phyloP scores from a whole-genome alignment of 2,797 vertebrate species.

The Notolepis coatsorum region DNA sequence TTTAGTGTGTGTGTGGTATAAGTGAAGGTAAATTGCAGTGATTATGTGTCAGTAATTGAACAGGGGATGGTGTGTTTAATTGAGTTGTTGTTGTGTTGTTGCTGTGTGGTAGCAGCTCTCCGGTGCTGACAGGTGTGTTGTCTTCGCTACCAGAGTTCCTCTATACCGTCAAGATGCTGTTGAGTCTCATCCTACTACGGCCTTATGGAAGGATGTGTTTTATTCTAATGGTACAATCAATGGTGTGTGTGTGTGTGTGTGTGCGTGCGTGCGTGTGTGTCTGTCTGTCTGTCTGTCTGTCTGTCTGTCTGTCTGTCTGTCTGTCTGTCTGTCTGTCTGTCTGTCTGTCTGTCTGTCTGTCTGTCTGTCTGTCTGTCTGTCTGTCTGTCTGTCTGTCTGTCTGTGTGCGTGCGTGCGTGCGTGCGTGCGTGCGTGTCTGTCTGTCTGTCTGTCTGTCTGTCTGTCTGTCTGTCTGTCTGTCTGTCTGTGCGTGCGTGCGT shows the following conservation, averaged over 20 bases:
- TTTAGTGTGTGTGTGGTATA: constrained; percentile 65
- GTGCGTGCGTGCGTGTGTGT: not conserved
- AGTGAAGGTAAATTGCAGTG: constrained; percentile 79
- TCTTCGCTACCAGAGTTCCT: constrained; percentile 42
- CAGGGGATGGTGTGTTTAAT: constrained; percentile 82
- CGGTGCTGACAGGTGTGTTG: constrained; percentile 71
- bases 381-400: constrained; percentile 11
- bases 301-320: constrained; percentile 8
- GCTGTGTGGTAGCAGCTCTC: constrained; percentile 68
- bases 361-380: constrained; percentile 28
- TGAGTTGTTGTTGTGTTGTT: constrained; percentile 81
- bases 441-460: constrained; percentile 16
- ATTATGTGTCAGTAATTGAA: constrained; percentile 84
- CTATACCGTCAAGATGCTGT: constrained; percentile 48
- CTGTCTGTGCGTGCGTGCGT: not conserved
- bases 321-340: not conserved
- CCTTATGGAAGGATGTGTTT: constrained; percentile 37
- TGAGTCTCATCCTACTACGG: constrained; percentile 39
- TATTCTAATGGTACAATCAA: constrained; percentile 24
- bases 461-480: constrained; percentile 8
- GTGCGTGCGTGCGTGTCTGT: constrained; percentile 9
- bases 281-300: constrained; percentile 7
- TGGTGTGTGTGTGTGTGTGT: constrained; percentile 41
- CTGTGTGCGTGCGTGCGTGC: constrained; percentile 7
- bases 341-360: constrained; percentile 6